These are phyloP conservation scores for Rotaria socialis DNA, from an alignment of 2,888 invertebrate genomes.

Conservation along the genomic window DNA sequence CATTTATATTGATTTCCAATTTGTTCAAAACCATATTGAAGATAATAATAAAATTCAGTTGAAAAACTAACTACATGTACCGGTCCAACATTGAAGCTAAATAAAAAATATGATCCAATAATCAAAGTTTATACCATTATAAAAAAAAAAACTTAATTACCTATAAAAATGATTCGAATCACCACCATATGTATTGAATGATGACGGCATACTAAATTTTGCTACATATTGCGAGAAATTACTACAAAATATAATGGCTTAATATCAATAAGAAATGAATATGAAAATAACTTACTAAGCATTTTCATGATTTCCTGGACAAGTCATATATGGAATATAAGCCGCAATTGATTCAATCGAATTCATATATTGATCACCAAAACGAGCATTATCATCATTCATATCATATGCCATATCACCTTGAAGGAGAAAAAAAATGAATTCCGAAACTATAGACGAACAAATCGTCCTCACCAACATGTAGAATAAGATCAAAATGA, in stretches of 20 bases:
- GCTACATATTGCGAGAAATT: slow-evolving; percentile 46
- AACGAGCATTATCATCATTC: slow-evolving; percentile 66
- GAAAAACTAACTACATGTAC: slow-evolving; percentile 75
- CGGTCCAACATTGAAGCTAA: slow-evolving; percentile 76
- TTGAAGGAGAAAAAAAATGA: not conserved
- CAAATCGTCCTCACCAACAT: slow-evolving; percentile 48
- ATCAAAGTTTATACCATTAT: not conserved
- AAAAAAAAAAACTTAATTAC: slow-evolving; percentile 58
- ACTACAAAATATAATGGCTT: not conserved
- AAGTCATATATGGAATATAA: slow-evolving; percentile 75
- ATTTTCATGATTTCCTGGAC: slow-evolving; percentile 82
- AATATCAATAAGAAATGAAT: slow-evolving; percentile 53
- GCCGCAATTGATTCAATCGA: slow-evolving; percentile 82
- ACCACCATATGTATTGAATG: slow-evolving; percentile 40
- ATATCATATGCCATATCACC: slow-evolving; percentile 57
- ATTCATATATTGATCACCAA: slow-evolving; percentile 85
- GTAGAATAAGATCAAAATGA: slow-evolving; percentile 47
- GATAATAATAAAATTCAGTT: slow-evolving; percentile 86
- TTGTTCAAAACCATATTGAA: slow-evolving; percentile 76
- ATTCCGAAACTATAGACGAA: not conserved
- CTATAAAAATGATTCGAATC: slow-evolving; percentile 55
- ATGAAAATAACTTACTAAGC: slow-evolving; percentile 66
- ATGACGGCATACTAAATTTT: slow-evolving; percentile 42
- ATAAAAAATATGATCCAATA: not conserved
- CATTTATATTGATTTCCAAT: slow-evolving; percentile 66